These are phyloP conservation scores for Amiota minor DNA, from an alignment of 2,888 invertebrate species.

Conservation along the genomic window DNA sequence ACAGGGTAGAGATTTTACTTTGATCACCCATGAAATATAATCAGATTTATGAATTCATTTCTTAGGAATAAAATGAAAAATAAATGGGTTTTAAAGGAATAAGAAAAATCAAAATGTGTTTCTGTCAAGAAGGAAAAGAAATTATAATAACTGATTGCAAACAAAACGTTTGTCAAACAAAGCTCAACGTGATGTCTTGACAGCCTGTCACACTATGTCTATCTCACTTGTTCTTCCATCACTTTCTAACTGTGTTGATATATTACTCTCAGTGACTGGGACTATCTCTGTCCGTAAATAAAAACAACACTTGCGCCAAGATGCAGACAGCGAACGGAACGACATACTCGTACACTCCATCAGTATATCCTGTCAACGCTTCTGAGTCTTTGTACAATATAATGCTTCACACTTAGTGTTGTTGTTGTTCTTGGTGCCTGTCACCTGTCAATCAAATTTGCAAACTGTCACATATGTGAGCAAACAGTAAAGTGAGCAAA, in stretches of 20 bases:
- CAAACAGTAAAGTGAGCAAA: constrained; percentile 45
- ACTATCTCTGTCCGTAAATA: too few species aligned
- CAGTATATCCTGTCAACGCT: constrained; percentile 50
- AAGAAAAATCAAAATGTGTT: too few species aligned
- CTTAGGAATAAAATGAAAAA: constrained; percentile 9
- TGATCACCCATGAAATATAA: neutral
- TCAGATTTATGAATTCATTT: neutral
- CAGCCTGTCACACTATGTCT: constrained; percentile 14
- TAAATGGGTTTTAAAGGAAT: neutral
- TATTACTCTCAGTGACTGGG: too few species aligned
- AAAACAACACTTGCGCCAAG: too few species aligned
- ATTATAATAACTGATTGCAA: constrained; percentile 25
- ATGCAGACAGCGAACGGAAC: too few species aligned
- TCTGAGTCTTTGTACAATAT: constrained; percentile 31
- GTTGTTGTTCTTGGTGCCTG: constrained; percentile 67
- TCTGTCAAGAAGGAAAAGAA: neutral
- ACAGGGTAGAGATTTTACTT: constrained; percentile 2
- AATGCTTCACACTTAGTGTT: constrained; percentile 21
- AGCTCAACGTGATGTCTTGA: constrained; percentile 4
- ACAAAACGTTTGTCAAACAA: constrained; percentile 22
- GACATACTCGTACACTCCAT: too few species aligned
- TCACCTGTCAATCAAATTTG: constrained; percentile 69
- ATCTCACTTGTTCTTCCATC: constrained; percentile 30
- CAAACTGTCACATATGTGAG: constrained; percentile 56
- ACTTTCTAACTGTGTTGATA: constrained; percentile 5